Evolutionary conservation across 2,113 vertebrate genomes (phyloP).

Genomic region (Ranitomeya imitator): DNA sequence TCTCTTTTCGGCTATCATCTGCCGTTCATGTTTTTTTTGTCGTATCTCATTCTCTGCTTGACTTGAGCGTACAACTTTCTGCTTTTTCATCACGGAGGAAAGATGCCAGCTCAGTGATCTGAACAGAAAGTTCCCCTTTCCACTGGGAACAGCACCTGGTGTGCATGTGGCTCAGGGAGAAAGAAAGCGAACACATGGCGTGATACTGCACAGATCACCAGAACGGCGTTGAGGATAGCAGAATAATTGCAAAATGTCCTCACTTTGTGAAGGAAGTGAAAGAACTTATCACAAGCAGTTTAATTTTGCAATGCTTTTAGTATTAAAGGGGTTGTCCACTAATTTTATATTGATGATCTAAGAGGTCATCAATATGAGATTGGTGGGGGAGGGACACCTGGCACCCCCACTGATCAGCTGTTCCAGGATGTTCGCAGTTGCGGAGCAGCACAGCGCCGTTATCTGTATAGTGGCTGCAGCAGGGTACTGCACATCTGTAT

Average conservation of each 20-base stretch:
- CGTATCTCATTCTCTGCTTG: conserved; percentile 46
- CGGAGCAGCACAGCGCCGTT: no score
- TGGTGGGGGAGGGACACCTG: no score
- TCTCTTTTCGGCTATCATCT: background rate
- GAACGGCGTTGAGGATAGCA: conserved; percentile 1
- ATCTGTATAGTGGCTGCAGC: no score
- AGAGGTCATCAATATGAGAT: no score
- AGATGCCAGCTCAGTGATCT: conserved; percentile 42
- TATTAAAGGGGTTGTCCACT: no score
- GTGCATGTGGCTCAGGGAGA: conserved; percentile 6
- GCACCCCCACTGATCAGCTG: no score
- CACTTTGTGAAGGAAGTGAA: background rate
- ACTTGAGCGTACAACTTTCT: conserved; percentile 35
- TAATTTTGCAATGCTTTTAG: background rate
- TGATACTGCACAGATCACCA: conserved; percentile 31
- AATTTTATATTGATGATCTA: no score
- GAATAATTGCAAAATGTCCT: conserved; percentile 3
- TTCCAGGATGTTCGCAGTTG: no score
- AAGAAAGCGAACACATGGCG: conserved; percentile 19
- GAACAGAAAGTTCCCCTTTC: conserved; percentile 48
- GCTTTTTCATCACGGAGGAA: conserved; percentile 44
- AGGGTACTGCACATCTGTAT: no score
- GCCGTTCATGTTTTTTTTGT: conserved; percentile 24
- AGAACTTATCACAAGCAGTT: background rate
- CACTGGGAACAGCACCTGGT: conserved; percentile 49